Evolutionary conservation across 2,888 invertebrate genomes (phyloP).

Genomic region (Spodoptera littoralis): DNA sequence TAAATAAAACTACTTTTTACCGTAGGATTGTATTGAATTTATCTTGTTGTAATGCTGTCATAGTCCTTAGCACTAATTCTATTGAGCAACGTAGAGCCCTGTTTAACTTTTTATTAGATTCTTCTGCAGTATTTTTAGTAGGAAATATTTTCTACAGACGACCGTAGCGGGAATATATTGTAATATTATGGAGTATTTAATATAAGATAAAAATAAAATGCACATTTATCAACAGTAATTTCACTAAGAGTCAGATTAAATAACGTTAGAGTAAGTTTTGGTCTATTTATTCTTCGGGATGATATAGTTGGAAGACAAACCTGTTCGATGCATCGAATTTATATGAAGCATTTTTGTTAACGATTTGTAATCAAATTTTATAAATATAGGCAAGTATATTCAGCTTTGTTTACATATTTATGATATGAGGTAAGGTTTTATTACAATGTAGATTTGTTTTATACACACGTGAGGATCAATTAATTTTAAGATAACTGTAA

Average conservation of each 20-base stretch:
- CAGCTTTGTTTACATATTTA: background rate
- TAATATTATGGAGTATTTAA: conserved; percentile 3
- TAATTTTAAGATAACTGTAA: conserved; percentile 25
- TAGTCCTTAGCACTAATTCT: no score
- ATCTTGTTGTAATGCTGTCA: no score
- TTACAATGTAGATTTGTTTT: background rate
- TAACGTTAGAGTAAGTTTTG: conserved; percentile 5
- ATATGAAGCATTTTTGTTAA: background rate
- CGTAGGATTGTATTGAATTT: no score
- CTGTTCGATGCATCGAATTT: conserved; percentile 6
- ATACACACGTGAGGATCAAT: conserved; percentile 5
- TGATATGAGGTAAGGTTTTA: background rate
- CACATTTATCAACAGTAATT: conserved; percentile 8
- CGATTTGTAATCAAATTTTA: background rate
- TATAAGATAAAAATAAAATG: background rate
- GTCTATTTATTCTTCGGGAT: conserved; percentile 7
- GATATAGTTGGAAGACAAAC: background rate
- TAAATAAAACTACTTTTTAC: conserved; percentile 14
- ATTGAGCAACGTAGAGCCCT: no score
- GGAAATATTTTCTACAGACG: no score
- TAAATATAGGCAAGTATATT: no score
- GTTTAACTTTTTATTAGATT: no score
- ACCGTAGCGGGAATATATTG: conserved; percentile 39
- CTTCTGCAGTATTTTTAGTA: no score
- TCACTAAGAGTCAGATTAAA: background rate